These are phyloP conservation scores for Pristionchus fissidentatus DNA, from an alignment of 2,888 invertebrate genomes.

Conservation along the genomic window DNA sequence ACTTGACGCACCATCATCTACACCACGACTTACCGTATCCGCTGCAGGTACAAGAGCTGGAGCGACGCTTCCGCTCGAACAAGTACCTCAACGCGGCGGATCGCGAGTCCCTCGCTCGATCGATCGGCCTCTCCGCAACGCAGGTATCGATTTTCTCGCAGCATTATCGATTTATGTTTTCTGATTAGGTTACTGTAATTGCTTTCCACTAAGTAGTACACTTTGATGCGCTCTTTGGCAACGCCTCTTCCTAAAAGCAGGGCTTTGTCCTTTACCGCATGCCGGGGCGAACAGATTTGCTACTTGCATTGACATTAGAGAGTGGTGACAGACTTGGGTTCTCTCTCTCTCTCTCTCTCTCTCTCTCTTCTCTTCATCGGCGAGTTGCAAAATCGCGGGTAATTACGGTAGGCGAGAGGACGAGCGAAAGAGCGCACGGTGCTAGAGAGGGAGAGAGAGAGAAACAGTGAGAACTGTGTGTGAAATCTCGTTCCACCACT, in stretches of 20 bases:
- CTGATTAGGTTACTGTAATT: background rate
- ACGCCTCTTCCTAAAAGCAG: background rate
- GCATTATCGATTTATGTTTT: background rate
- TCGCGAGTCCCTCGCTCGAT: slow-evolving; percentile 21
- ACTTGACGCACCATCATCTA: background rate
- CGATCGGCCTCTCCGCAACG: slow-evolving; percentile 38
- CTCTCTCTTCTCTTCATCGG: slow-evolving; percentile 16
- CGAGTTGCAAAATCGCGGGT: slow-evolving; percentile 9
- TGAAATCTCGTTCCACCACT: slow-evolving; percentile 26
- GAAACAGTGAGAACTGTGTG: background rate
- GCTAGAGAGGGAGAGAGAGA: background rate
- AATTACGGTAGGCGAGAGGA: slow-evolving; percentile 24
- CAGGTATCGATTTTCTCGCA: slow-evolving; percentile 8
- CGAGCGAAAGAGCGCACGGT: background rate
- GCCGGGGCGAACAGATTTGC: background rate
- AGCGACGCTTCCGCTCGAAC: slow-evolving; percentile 19
- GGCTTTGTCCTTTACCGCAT: slow-evolving; percentile 15
- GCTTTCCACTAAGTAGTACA: slow-evolving; percentile 14
- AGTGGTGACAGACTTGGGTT: background rate
- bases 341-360: too few relatives aligned
- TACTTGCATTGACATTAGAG: slow-evolving; percentile 2
- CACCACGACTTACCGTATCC: background rate
- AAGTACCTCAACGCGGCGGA: slow-evolving; percentile 24
- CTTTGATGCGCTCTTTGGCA: slow-evolving; percentile 7
- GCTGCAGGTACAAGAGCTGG: slow-evolving; percentile 20